Conservation (phyloP, 2,888 invertebrate genomes). For the Taphrorychus bicolor region DNA sequence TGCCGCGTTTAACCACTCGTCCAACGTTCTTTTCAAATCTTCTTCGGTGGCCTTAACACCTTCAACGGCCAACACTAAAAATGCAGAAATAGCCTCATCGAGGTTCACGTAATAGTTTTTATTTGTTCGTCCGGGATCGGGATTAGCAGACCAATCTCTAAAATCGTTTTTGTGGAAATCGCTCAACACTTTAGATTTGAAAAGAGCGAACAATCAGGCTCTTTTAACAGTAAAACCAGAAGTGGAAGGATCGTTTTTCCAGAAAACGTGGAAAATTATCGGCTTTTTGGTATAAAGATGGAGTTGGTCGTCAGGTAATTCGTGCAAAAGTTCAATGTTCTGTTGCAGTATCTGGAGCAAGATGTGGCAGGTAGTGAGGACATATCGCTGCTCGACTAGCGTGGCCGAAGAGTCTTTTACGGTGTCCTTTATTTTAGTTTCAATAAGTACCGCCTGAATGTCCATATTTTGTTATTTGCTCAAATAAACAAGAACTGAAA, state of each 20-base stretch:
- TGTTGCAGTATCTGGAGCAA: background rate
- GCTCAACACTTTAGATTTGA: constrained; percentile 38
- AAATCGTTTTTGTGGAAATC: constrained; percentile 1
- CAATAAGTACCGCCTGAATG: background rate
- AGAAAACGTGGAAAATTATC: constrained; percentile 17
- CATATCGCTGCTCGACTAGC: background rate
- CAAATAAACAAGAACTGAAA: background rate
- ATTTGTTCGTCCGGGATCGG: constrained; percentile 32
- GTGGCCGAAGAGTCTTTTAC: background rate
- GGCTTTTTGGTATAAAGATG: constrained; percentile 11
- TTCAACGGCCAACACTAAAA: constrained; percentile 40
- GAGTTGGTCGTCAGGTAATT: constrained; percentile 12
- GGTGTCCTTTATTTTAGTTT: background rate
- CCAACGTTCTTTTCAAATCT: constrained; percentile 33
- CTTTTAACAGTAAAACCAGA: constrained; percentile 19
- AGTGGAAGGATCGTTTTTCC: constrained; percentile 5
- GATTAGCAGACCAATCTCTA: constrained; percentile 35
- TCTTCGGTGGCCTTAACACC: constrained; percentile 5
- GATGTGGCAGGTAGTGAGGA: background rate
- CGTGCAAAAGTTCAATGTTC: background rate
- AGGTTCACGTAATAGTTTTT: constrained; percentile 10
- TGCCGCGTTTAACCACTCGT: constrained; percentile 39
- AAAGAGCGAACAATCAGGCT: constrained; percentile 30
- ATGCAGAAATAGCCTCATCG: constrained; percentile 34
- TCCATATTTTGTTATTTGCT: background rate